These are phyloP conservation scores for Malurus cyaneus DNA, from an alignment of 2,113 vertebrate genomes.

Conservation along the genomic window DNA sequence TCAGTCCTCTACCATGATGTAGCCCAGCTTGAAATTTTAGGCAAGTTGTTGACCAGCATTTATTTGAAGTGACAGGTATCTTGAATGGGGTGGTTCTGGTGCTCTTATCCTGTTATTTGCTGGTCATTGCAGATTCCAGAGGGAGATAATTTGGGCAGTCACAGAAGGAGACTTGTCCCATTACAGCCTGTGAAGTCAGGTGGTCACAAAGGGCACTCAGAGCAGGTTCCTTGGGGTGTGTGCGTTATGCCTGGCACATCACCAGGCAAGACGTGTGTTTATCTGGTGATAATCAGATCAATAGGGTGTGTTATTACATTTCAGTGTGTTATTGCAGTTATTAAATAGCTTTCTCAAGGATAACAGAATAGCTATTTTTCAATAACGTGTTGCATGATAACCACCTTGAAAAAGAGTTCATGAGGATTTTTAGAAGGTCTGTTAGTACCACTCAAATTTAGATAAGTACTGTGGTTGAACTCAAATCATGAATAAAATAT, in stretches of 20 bases:
- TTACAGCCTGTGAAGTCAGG: not conserved
- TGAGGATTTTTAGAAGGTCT: conserved; percentile 43
- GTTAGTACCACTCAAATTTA: conserved; percentile 37
- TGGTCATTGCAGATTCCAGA: not conserved
- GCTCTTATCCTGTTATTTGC: not conserved
- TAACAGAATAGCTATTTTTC: conserved; percentile 42
- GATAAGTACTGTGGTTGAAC: conserved; percentile 54
- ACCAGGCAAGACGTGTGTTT: conserved; percentile 23
- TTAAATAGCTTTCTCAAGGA: conserved; percentile 31
- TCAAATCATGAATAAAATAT: conserved; percentile 64
- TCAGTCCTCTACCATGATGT: not conserved
- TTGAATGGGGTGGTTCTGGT: not conserved
- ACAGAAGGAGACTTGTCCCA: not conserved
- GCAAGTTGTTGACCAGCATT: not conserved
- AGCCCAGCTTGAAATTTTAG: not conserved
- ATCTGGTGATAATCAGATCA: conserved; percentile 45
- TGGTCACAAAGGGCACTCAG: not conserved
- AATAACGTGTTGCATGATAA: not conserved
- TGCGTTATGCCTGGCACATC: not conserved
- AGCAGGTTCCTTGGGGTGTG: not conserved
- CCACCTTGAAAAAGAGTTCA: not conserved
- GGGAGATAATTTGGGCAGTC: not conserved
- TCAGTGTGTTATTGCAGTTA: conserved; percentile 36
- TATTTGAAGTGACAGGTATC: not conserved
- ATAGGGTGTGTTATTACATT: conserved; percentile 30